Evolutionary conservation across 2,888 invertebrate species (phyloP).

Genomic region (Apomyelois bistriatella): DNA sequence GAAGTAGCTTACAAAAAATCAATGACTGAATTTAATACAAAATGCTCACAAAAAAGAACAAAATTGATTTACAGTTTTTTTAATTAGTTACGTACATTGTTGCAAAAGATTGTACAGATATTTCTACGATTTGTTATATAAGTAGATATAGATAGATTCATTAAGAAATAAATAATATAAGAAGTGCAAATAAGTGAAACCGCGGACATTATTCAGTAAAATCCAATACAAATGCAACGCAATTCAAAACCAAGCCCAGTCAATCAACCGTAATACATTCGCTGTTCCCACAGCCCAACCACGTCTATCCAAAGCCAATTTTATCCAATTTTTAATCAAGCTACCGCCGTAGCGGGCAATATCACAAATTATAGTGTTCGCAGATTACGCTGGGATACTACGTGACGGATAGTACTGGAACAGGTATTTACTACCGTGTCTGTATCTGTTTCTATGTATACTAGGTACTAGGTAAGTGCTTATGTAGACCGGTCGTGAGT

Average conservation of each 20-base stretch:
- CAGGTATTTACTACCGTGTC: constrained; percentile 11
- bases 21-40: too few species aligned
- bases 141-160: too few species aligned
- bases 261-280: constrained; percentile 12
- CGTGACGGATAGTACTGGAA: constrained; percentile 40
- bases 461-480: background rate
- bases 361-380: constrained; percentile 72
- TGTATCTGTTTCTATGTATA: background rate
- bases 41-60: too few species aligned
- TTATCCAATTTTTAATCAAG: constrained; percentile 69
- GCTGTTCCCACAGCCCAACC: constrained; percentile 26
- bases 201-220: background rate
- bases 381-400: constrained; percentile 59
- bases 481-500: constrained; percentile 2
- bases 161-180: too few species aligned
- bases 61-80: too few species aligned
- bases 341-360: constrained; percentile 64
- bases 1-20: too few species aligned
- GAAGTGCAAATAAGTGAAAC: background rate
- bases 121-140: too few species aligned
- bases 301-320: constrained; percentile 61
- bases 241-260: constrained; percentile 4
- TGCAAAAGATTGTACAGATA: too few species aligned
- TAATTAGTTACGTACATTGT: too few species aligned
- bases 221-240: background rate